These are phyloP conservation scores for Musca domestica DNA, from an alignment of 1,140 invertebrate species.

Conservation along the genomic window DNA sequence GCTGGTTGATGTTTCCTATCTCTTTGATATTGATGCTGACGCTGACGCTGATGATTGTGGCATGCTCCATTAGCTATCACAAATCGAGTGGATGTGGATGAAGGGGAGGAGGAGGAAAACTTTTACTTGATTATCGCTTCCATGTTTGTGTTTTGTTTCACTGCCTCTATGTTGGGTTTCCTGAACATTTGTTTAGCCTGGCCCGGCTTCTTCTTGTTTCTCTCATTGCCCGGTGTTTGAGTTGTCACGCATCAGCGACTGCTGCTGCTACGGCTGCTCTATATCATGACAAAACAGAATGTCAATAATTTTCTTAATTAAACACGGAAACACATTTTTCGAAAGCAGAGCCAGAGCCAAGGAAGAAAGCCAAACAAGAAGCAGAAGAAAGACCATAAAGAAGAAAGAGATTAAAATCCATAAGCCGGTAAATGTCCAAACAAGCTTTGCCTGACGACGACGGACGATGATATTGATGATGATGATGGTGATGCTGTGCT, in stretches of 20 bases:
- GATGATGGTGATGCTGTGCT: too few species aligned
- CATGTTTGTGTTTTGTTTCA: background rate
- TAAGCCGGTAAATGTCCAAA: too few species aligned
- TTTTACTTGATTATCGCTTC: constrained; percentile 18
- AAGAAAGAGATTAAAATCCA: too few species aligned
- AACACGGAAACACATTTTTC: constrained; percentile 10
- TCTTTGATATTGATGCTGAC: too few species aligned
- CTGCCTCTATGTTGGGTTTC: background rate
- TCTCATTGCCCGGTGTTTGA: background rate
- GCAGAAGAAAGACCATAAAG: too few species aligned
- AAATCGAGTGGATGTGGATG: too few species aligned
- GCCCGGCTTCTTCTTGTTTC: too few species aligned
- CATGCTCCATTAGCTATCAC: constrained; percentile 13
- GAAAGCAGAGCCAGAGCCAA: background rate
- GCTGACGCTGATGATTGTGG: background rate
- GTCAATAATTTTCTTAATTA: constrained; percentile 22
- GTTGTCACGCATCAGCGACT: constrained; percentile 4
- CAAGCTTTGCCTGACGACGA: too few species aligned
- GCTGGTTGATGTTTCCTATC: too few species aligned
- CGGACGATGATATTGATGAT: too few species aligned
- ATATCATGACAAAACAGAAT: constrained; percentile 17
- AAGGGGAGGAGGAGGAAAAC: background rate
- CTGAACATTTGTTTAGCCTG: background rate
- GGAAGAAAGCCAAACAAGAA: too few species aligned
- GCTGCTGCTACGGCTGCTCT: background rate